Conservation (phyloP, 2,888 invertebrate genomes). For the Polymixis lichenea region DNA sequence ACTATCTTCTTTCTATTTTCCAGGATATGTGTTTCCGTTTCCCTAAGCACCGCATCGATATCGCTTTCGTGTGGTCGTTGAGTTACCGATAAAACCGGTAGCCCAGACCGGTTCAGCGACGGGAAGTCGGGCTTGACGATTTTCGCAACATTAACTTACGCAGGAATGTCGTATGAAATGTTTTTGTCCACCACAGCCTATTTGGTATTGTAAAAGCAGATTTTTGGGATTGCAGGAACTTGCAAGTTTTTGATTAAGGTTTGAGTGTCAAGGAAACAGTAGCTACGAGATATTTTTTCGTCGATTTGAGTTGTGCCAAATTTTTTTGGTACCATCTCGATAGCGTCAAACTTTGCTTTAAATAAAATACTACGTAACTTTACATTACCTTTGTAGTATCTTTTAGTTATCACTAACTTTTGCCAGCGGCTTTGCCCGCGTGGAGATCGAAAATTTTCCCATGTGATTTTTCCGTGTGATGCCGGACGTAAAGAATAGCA, state of each 20-base stretch:
- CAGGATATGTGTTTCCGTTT: conserved; percentile 80
- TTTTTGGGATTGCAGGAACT: conserved; percentile 53
- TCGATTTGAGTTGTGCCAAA: background rate
- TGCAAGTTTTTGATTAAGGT: conserved; percentile 6
- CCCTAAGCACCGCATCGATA: conserved; percentile 71
- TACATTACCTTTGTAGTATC: no score
- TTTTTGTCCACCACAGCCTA: conserved; percentile 46
- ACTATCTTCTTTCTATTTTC: conserved; percentile 68
- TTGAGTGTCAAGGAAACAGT: conserved; percentile 5
- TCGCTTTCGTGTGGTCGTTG: conserved; percentile 67
- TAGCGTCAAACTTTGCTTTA: background rate
- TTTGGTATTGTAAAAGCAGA: conserved; percentile 27
- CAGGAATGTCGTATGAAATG: conserved; percentile 54
- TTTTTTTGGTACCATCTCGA: background rate
- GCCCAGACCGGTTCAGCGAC: conserved; percentile 60
- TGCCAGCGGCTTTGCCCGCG: no score
- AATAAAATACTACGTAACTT: background rate
- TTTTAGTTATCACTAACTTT: no score
- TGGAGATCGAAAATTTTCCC: no score
- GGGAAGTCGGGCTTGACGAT: conserved; percentile 61
- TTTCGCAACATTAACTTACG: conserved; percentile 65
- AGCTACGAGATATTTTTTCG: background rate
- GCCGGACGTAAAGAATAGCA: no score
- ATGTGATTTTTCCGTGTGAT: no score
- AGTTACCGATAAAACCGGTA: conserved; percentile 63